Base-by-base conservation (phyloP, 53 echinoderm and acorn worm genomes). In the Echinometra lucunter region DNA sequence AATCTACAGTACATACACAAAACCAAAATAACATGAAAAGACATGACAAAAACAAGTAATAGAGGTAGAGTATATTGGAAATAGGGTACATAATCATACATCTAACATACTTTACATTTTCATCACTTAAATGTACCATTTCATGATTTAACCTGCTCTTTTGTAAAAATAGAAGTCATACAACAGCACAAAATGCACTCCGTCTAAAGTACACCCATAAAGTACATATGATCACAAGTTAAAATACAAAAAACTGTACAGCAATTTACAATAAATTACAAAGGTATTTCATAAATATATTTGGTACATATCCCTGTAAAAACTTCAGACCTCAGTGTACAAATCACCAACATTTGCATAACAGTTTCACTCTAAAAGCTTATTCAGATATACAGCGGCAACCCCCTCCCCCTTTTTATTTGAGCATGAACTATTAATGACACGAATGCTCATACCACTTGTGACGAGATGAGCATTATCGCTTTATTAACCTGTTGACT, bases 1-100 rank as follows among this genome's bases (percentile, higher is more conserved):
- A 70, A 70, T 60, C 23, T 60, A 60, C 23, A 25, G 63, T 63
- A 63, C 63, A 53, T 53, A 13, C 13, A 63, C 63, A 78, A 38
- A 6, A 42, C 78, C 42, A 78, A 40, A 78, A 78, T 75, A 37
- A 78, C 42, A 78, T 40, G 13, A 10, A 40, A 5, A 78, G 78
- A 42, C 17, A 40, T 78, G 78, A 78, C 42, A 49, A 85, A 81
- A 6, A 53, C 49, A 28, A 38, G 6, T 44, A 44, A 13, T 21
- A 27, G 85, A 85, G 85, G 85, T 85, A 85, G 85, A 45, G 49
- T 85, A 85, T 85, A 85, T n/a, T 85, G 85, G 85, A 85, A 85
- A 85, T 85, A 19, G 44, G 28, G 28, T 6, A 49, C 85, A 85
- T 30, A 74, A 85, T 81, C 44, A 23, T 81, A 81, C 81, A 81